Base-by-base conservation (phyloP, 2,888 invertebrate species). In the Patella ulyssiponensis region DNA sequence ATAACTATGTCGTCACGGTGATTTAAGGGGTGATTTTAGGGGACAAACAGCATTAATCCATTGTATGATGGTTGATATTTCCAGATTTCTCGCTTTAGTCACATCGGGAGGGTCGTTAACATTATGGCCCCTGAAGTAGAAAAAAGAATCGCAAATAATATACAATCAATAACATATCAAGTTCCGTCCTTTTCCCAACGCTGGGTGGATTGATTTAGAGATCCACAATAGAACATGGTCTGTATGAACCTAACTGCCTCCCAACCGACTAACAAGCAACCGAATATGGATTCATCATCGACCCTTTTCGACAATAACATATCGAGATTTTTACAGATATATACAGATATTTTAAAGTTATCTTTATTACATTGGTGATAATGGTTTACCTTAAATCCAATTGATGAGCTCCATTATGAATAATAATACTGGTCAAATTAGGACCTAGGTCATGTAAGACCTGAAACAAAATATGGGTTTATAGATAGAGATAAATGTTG, bases 331-430 rank as follows among this genome's bases (percentile, higher is more conserved):
- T n/a, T n/a, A n/a, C n/a, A n/a, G n/a, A n/a, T n/a, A n/a, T n/a
- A n/a, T n/a, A n/a, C n/a, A n/a, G n/a, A n/a, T n/a, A n/a, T n/a
- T n/a, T n/a, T 52, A 51, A 33, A 33, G 23, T 9, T 70, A 20
- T 53, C n/a, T 52, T 70, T 52, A 4, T 27, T n/a, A 44, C 58
- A 15, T 51, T 9, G 11, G 15, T 17, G 20, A 64, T 17, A 12
- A 33, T n/a, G n/a, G n/a, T n/a, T 75, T 81, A 90, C 89, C 90
- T 88, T 74, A 90, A 82, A 77, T 90, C 90, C 27, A 89, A 77
- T 80, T 90, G 90, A 83, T 90, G 90, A 17, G 90, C 90, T 51
- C 89, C 90, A 52, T 88, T 89, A 53, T 82, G 74, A 11, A 90
- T 85, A 44, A 81, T 76, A 0, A 88, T 77, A 3, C 84, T 84